Evolutionary conservation across 2,888 invertebrate genomes (phyloP), one percentile per base, ranked within the genome.

Genomic region (Diaperis boleti): DNA sequence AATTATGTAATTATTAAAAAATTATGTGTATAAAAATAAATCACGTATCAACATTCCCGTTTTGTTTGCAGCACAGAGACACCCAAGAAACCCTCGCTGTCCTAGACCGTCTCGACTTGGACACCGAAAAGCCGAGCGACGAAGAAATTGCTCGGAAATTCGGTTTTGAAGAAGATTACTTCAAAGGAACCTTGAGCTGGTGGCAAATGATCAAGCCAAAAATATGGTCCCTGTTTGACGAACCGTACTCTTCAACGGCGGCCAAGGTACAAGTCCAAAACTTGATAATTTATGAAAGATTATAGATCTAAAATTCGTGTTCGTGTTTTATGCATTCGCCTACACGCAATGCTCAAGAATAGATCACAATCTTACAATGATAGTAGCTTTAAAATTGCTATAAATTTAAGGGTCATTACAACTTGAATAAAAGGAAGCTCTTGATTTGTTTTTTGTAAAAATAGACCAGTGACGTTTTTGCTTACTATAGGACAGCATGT

Each of bases 31-130:
- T n/a, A n/a, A n/a, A n/a, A n/a, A n/a, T n/a, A n/a, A n/a, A n/a
- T n/a, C n/a, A n/a, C n/a, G n/a, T n/a, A n/a, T n/a, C n/a, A n/a
- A n/a, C n/a, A n/a, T n/a, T n/a, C n/a, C n/a, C n/a, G n/a, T 20
- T 20, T 26, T 26, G 8, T 59, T 47, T 82, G 15, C 83, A 95
- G 94, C 95, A 96, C 87, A 90, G 97, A 76, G 98, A 99, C 85
- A 99, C 99, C 64, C 98, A 99, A 84, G 98, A 98, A 84, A 99
- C 98, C 50, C 86, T 99, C 79, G 96, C 97, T 60, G 98, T 99
- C 64, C 86, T 99, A 78, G 99, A 99, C 85, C 89, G 96, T 66
- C 86, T 99, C 77, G 99, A 99, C 84, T 87, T 98, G 77, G 98
- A 99, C 83, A 97, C 97, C 65, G 98, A 96, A 82, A 96, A 96